These are phyloP conservation scores for Falco concolor DNA, from an alignment of 2,797 vertebrate genomes.

Conservation along the genomic window DNA sequence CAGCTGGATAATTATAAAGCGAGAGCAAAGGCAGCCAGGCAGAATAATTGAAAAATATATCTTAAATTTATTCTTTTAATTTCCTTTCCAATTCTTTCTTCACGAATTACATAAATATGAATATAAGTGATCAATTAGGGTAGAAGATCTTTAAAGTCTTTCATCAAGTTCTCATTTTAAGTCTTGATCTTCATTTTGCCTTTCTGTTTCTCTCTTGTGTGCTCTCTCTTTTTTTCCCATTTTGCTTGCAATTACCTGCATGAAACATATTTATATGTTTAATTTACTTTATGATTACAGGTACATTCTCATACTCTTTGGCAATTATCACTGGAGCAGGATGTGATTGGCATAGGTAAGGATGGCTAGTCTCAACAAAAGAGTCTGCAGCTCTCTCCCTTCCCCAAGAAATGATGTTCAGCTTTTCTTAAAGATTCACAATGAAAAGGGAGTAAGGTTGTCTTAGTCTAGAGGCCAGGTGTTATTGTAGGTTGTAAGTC, in stretches of 20 bases:
- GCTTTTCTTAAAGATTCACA: background rate
- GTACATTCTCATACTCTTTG: background rate
- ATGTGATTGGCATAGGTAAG: conserved; percentile 22
- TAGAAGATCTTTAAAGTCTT: conserved; percentile 2
- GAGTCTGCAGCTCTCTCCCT: background rate
- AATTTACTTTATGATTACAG: conserved; percentile 19
- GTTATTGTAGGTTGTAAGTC: background rate
- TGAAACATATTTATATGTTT: conserved; percentile 33
- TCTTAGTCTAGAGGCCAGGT: background rate
- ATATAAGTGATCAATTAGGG: conserved; percentile 44
- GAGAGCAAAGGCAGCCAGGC: background rate
- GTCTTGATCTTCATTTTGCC: background rate
- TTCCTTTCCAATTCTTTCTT: background rate
- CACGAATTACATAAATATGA: conserved; percentile 32
- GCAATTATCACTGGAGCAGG: background rate
- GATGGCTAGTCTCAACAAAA: background rate
- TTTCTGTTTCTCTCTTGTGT: background rate
- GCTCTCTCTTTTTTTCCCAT: background rate
- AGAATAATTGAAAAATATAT: conserved; percentile 6
- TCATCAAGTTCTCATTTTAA: conserved; percentile 32
- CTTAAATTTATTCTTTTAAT: conserved; percentile 57
- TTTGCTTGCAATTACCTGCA: conserved; percentile 29
- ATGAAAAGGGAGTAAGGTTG: background rate
- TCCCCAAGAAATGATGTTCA: background rate
- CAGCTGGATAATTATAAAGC: background rate